Percentiles rank a stretch among this genome's conserved stretches.
These are phyloP conservation scores for Eubasilissa regina DNA, from an alignment of 1,140 invertebrate genomes.

Conservation along the genomic window DNA sequence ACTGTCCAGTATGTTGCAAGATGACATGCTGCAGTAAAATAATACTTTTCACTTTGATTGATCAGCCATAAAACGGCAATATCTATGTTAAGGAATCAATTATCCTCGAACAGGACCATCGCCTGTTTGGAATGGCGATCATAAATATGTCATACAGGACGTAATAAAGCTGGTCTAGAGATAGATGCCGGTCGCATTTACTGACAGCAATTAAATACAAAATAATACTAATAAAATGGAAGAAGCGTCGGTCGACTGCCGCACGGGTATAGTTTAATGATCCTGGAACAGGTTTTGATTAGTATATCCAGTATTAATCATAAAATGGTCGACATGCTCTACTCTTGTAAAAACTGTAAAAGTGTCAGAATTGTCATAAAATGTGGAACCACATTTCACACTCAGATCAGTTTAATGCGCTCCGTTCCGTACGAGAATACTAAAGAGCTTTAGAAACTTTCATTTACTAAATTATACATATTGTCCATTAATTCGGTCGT, in stretches of 20 bases:
- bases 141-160: conserved; percentile 27
- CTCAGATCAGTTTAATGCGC: not conserved
- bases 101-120: conserved; percentile 18
- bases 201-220: conserved; percentile 28
- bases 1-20: too few relatives aligned
- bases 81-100: conserved; percentile 27
- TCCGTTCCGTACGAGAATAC: not conserved
- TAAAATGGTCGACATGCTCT: conserved; percentile 24
- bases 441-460: not conserved
- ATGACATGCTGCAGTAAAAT: not conserved
- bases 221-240: conserved; percentile 16
- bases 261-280: not conserved
- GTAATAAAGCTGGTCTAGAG: conserved; percentile 2
- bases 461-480: too few relatives aligned
- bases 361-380: conserved; percentile 23
- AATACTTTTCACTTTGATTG: conserved; percentile 14
- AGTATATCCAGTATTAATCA: conserved; percentile 4
- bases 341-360: conserved; percentile 2
- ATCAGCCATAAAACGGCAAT: conserved; percentile 24
- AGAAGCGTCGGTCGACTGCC: not conserved
- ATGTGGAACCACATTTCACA: not conserved
- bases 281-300: conserved; percentile 4
- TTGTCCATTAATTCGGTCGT: too few relatives aligned
- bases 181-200: conserved; percentile 4
- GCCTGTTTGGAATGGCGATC: not conserved